These are phyloP conservation scores for Eunapius fragilis DNA, from an alignment of 37 sponge, comb jelly and placozoan species.

Conservation along the genomic window DNA sequence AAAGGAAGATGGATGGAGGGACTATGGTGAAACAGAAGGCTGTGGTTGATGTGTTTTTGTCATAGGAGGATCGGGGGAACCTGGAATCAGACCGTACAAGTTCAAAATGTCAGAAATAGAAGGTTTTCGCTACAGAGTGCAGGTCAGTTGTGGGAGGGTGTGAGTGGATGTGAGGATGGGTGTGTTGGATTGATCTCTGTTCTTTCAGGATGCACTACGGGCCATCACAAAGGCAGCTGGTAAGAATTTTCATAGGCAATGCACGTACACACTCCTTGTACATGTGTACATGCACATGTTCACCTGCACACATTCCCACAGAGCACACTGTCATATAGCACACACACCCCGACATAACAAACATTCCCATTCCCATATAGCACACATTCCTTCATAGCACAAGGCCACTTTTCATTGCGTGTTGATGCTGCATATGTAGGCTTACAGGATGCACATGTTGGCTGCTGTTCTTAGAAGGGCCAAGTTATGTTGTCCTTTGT, in stretches of 20 bases:
- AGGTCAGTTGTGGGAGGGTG: slow-evolving; percentile 30
- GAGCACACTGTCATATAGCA: neutral
- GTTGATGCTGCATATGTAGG: too few relatives aligned
- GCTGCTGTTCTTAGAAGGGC: too few relatives aligned
- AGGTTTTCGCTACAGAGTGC: slow-evolving; percentile 92
- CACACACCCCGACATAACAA: neutral
- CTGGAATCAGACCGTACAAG: slow-evolving; percentile 73
- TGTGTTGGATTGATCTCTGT: neutral
- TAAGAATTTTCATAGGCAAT: slow-evolving; percentile 6
- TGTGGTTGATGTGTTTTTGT: neutral
- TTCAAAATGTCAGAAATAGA: slow-evolving; percentile 97
- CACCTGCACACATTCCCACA: neutral
- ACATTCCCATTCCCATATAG: slow-evolving; percentile 1
- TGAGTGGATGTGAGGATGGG: neutral
- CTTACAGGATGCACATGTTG: too few relatives aligned
- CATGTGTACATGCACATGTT: neutral
- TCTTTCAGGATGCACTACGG: slow-evolving; percentile 78
- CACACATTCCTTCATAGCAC: neutral
- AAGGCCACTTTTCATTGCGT: too few relatives aligned
- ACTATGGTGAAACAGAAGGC: neutral
- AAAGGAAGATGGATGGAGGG: neutral
- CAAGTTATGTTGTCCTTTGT: too few relatives aligned
- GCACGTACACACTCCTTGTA: neutral
- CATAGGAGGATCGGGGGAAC: neutral
- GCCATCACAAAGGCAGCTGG: slow-evolving; percentile 85